Conservation (phyloP, 35 echinoderm and acorn worm species). For the Amphiura filiformis region DNA sequence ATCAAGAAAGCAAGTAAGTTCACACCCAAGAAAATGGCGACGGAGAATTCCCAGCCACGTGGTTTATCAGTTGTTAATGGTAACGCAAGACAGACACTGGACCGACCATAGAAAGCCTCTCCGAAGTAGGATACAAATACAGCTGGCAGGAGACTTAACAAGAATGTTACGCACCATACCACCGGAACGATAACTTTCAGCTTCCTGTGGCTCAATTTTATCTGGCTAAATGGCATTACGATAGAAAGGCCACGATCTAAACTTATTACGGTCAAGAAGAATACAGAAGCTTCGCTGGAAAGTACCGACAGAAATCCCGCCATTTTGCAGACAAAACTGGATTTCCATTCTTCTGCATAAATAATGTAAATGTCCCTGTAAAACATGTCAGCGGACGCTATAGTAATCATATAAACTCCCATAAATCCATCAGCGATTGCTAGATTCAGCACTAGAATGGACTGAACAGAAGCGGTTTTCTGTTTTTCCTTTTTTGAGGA, state of each 20-base stretch:
- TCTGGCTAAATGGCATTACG: constrained; percentile 23
- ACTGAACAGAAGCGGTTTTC: background rate
- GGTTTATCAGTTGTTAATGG: constrained; percentile 32
- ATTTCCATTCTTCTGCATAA: background rate
- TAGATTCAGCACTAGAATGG: constrained; percentile 16
- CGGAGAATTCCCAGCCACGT: background rate
- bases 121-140: constrained; percentile 36
- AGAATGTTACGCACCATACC: constrained; percentile 20
- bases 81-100: constrained; percentile 73
- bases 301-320: constrained; percentile 33
- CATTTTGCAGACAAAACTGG: constrained; percentile 7
- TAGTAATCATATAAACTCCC: constrained; percentile 38
- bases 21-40: background rate
- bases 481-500: background rate
- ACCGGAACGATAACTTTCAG: background rate
- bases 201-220: background rate
- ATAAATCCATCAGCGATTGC: constrained; percentile 24
- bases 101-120: constrained; percentile 57
- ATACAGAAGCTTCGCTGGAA: constrained; percentile 37
- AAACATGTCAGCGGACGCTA: constrained; percentile 14
- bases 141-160: constrained; percentile 24
- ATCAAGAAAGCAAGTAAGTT: background rate
- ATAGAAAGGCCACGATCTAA: constrained; percentile 32
- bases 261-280: constrained; percentile 27
- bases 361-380: constrained; percentile 2